Percentiles rank a stretch among this genome's conserved stretches.
Conservation (phyloP, 2,113 vertebrate genomes). For the Nothocercus nigrocapillus region DNA sequence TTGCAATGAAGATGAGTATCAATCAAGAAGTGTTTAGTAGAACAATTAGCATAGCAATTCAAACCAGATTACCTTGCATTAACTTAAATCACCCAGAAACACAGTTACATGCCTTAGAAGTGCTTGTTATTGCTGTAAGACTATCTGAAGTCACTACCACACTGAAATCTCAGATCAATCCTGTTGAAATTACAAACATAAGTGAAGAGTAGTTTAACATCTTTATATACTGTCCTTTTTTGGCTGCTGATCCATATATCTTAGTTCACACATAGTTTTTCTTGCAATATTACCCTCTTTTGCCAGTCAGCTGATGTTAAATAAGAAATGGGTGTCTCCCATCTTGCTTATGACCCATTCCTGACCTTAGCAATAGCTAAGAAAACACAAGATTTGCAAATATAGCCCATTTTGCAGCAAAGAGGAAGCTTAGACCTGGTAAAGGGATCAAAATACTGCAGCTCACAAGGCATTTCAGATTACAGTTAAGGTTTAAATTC, state of each 20-base stretch:
- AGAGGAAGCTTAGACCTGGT: background rate
- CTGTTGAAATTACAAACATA: background rate
- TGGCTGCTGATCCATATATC: background rate
- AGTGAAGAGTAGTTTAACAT: background rate
- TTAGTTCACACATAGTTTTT: background rate
- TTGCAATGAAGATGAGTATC: background rate
- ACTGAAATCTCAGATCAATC: background rate
- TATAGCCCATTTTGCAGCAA: background rate
- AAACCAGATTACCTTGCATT: background rate
- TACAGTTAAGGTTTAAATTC: background rate
- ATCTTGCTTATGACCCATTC: background rate
- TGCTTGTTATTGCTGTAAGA: background rate
- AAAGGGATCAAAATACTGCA: background rate
- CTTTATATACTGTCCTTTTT: background rate
- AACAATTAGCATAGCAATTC: background rate
- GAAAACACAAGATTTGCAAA: background rate
- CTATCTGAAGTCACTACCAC: background rate
- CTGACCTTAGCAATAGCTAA: background rate
- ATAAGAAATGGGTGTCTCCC: background rate
- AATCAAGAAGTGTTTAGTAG: background rate
- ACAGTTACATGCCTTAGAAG: background rate
- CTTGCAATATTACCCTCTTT: background rate
- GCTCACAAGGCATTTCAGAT: background rate
- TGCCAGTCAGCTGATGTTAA: background rate
- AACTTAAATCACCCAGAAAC: background rate